Percentiles rank a stretch among this genome's conserved stretches.
Evolutionary conservation across 2,797 vertebrate genomes (phyloP).

Genomic region (Poliocrania exsul): DNA sequence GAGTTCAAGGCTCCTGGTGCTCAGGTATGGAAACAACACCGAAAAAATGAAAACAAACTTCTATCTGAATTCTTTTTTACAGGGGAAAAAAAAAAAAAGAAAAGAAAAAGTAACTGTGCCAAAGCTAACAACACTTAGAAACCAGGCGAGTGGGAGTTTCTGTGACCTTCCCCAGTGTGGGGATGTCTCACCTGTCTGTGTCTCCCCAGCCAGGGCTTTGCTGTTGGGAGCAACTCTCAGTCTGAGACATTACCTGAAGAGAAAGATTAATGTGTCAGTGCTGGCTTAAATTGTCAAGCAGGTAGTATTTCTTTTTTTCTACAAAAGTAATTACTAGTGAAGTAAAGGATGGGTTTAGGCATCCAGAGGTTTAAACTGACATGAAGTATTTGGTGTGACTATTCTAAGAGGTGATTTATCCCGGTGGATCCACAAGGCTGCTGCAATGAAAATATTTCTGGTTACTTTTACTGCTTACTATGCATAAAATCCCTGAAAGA

Average conservation of each 20-base stretch:
- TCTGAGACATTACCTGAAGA: constrained; percentile 1
- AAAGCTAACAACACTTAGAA: not conserved
- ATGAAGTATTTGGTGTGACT: constrained; percentile 63
- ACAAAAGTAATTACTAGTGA: constrained; percentile 66
- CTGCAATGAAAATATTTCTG: constrained; percentile 38
- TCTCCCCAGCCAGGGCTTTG: not conserved
- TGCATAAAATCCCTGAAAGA: constrained; percentile 14
- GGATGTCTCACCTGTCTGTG: not conserved
- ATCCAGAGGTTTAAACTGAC: constrained; percentile 64
- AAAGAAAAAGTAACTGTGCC: not conserved
- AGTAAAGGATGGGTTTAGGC: constrained; percentile 47
- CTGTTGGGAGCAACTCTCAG: not conserved
- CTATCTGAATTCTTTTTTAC: not conserved
- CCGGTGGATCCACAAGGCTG: not conserved
- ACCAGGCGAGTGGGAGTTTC: not conserved
- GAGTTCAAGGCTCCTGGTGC: not conserved
- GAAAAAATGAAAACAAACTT: not conserved
- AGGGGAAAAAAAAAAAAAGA: not conserved
- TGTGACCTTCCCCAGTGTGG: not conserved
- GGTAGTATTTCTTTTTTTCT: constrained; percentile 48
- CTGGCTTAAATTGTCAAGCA: constrained; percentile 52
- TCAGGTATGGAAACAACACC: not conserved
- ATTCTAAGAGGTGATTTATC: constrained; percentile 65
- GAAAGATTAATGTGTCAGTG: constrained; percentile 54
- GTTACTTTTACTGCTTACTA: constrained; percentile 31